Base-by-base conservation (phyloP, 2,113 vertebrate species). In the Rostratula benghalensis region DNA sequence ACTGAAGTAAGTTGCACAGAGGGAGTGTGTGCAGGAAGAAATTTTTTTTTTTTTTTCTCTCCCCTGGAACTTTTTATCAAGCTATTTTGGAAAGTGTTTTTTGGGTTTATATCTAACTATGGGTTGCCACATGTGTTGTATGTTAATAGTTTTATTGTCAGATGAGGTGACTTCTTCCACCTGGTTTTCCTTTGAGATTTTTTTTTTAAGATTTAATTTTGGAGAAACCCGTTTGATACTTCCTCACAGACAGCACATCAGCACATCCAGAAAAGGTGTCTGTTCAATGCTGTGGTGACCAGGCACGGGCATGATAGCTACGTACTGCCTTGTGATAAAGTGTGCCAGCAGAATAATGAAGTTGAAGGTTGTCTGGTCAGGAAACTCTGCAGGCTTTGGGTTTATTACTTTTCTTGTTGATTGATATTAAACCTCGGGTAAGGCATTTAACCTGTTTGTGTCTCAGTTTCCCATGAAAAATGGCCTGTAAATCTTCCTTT, bases 111-210 rank as follows among this genome's bases (percentile, higher is more conserved):
- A n/a, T 59, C 30, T 51, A 60, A 41, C 28, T 71, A 53, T 77
- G 57, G 25, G 48, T 82, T 31, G 33, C 16, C 6, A 27, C 1
- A 0, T 53, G 7, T 2, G 2, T 33, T 46, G 30, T n/a, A 10
- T 54, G 59, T 83, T 85, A 60, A 14, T 69, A 45, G 13, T 18
- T 81, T 50, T 76, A n/a, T 30, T 69, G 22, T 35, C 30, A 37
- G 54, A 8, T 56, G 19, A 37, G 13, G 24, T 21, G 30, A 48
- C 31, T 68, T 22, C 39, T 86, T 61, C 21, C n/a, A 21, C 9
- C 3, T 13, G 5, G 19, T 18, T 69, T 24, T 81, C 20, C 24
- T 37, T n/a, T 15, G 23, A 60, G n/a, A n/a, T 28, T 35, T 35
- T 4, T 27, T 69, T 30, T 53, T 69, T n/a, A n/a, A n/a, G 37